Conservation (phyloP, 2,113 vertebrate genomes). For the Pungitius pungitius region DNA sequence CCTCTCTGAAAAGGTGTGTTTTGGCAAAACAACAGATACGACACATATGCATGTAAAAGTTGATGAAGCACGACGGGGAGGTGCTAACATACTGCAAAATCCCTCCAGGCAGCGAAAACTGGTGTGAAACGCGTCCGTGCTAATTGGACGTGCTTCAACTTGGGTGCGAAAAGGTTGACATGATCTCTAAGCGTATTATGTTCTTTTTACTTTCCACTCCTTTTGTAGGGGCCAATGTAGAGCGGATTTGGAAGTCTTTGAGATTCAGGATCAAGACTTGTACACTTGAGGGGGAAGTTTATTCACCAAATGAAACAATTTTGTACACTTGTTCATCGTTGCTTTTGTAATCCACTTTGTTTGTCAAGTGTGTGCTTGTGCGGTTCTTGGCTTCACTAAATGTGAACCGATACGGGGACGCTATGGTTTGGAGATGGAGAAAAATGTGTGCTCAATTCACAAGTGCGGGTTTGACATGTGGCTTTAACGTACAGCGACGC, state of each 20-base stretch:
- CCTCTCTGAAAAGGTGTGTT: neutral
- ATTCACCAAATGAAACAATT: neutral
- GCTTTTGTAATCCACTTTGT: neutral
- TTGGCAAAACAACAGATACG: neutral
- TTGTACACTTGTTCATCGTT: neutral
- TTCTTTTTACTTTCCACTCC: neutral
- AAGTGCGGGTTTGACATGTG: neutral
- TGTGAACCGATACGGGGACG: neutral
- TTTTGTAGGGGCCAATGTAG: neutral
- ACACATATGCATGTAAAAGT: neutral
- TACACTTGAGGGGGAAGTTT: neutral
- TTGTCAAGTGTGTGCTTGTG: neutral
- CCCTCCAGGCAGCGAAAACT: neutral
- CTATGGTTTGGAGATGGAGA: too few species aligned
- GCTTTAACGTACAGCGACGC: neutral
- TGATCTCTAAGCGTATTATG: too few species aligned
- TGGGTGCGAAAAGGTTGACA: neutral
- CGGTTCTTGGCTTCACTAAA: neutral
- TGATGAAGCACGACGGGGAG: neutral
- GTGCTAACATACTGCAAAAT: neutral
- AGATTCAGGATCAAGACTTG: neutral
- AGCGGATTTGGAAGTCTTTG: neutral
- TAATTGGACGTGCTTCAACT: neutral
- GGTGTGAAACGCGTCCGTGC: neutral
- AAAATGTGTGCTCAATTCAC: too few species aligned